Evolutionary conservation across 2,113 vertebrate genomes (phyloP).

Genomic region (Clarias gariepinus): DNA sequence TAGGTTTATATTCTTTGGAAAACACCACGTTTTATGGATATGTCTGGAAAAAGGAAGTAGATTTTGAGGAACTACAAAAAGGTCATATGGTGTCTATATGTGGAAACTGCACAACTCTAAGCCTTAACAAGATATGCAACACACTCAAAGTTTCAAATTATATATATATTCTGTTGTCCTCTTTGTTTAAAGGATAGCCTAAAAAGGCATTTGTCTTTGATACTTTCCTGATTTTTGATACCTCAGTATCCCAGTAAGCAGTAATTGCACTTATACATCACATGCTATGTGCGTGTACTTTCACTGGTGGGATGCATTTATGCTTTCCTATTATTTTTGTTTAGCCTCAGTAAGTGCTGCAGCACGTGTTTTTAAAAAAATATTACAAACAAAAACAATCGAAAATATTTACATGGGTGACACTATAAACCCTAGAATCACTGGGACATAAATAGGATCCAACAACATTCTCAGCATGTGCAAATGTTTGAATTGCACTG

Average conservation of each 20-base stretch:
- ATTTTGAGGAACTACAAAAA: constrained; percentile 6
- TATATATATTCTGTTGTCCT: not conserved
- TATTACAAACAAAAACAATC: not conserved
- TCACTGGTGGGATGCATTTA: too few species aligned
- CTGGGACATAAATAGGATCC: not conserved
- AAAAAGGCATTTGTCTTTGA: not conserved
- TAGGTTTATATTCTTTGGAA: not conserved
- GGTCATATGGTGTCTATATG: not conserved
- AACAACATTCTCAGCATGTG: not conserved
- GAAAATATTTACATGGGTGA: not conserved
- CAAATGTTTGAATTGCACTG: constrained; percentile 36
- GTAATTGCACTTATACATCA: not conserved
- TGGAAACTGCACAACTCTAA: not conserved
- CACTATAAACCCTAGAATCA: not conserved
- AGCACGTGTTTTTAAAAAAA: not conserved
- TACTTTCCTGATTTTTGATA: not conserved
- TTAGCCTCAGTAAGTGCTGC: not conserved
- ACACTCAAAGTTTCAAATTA: not conserved
- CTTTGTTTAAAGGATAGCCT: not conserved
- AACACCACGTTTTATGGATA: not conserved
- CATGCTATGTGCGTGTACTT: too few species aligned
- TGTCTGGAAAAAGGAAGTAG: not conserved
- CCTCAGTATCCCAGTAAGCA: not conserved
- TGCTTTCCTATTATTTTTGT: too few species aligned
- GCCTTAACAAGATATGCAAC: not conserved